These are phyloP conservation scores for Melanotaenia maccullochi DNA, from an alignment of 2,797 vertebrate genomes.

Conservation along the genomic window DNA sequence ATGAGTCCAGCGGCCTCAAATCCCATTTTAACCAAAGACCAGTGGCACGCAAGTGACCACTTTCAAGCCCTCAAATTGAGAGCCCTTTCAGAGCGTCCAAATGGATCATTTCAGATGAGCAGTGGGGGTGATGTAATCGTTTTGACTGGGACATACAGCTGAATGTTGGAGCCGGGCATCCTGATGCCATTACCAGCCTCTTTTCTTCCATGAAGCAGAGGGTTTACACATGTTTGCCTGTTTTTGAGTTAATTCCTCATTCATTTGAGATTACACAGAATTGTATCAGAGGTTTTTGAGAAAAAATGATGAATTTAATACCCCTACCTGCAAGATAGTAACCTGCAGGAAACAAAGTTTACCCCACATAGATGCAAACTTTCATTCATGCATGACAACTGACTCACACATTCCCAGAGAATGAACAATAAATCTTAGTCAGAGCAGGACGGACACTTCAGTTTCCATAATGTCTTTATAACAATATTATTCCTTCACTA, in stretches of 20 bases:
- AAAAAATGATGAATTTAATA: no score
- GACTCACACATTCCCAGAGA: no score
- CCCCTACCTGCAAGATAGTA: not conserved
- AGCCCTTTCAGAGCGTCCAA: not conserved
- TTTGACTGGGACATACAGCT: not conserved
- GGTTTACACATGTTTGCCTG: not conserved
- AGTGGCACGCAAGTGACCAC: constrained; percentile 13
- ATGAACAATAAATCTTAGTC: no score
- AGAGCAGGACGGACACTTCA: no score
- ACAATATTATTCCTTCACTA: no score
- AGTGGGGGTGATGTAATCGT: not conserved
- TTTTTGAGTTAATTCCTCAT: not conserved
- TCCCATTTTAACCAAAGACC: constrained; percentile 27
- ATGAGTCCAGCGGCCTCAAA: constrained; percentile 22
- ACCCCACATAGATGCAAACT: no score
- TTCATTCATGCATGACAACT: no score
- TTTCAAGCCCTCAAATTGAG: not conserved
- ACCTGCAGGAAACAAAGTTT: no score
- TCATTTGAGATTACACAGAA: not conserved
- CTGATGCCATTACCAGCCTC: not conserved
- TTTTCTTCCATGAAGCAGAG: not conserved
- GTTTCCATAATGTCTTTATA: no score
- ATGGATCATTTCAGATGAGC: constrained; percentile 19
- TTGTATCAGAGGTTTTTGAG: not conserved
- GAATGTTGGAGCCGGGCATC: not conserved